phyloP scores from a whole-genome alignment of 2,797 vertebrate genomes.

The Oophaga sylvatica region DNA sequence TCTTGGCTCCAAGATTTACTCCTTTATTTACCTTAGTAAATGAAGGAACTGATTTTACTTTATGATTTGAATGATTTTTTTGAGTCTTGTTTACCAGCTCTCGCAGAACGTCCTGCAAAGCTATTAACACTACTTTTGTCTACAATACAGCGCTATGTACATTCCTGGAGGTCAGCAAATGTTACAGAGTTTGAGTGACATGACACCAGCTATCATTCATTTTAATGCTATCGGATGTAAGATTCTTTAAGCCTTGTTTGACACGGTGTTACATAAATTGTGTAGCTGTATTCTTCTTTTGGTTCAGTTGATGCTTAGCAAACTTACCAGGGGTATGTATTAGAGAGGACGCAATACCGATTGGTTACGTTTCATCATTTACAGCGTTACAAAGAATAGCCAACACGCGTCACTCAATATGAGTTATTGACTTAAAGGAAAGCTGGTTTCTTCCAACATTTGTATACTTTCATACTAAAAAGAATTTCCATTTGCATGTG shows the following conservation, averaged over 20 bases:
- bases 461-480: conserved; percentile 12
- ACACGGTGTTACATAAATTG: conserved; percentile 53
- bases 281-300: conserved; percentile 54
- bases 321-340: conserved; percentile 25
- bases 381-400: conserved; percentile 17
- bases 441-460: conserved; percentile 35
- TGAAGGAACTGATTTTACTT: not conserved
- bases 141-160: conserved; percentile 32
- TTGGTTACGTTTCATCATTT: conserved; percentile 39
- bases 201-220: conserved; percentile 42
- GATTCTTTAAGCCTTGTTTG: conserved; percentile 41
- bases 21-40: not conserved
- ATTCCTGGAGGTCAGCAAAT: conserved; percentile 54
- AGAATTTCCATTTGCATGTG: conserved; percentile 43
- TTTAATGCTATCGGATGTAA: conserved; percentile 45
- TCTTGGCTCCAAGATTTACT: too few relatives aligned
- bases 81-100: not conserved
- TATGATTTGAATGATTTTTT: not conserved
- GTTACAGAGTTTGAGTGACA: conserved; percentile 48
- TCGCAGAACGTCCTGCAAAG: conserved; percentile 12
- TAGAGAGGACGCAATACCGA: conserved; percentile 8
- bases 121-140: conserved; percentile 41
- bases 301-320: conserved; percentile 48
- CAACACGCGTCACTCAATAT: conserved; percentile 33
- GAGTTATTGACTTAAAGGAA: conserved; percentile 26